Base-by-base conservation (phyloP, 2,113 vertebrate genomes). In the Bubalus kerabau region DNA sequence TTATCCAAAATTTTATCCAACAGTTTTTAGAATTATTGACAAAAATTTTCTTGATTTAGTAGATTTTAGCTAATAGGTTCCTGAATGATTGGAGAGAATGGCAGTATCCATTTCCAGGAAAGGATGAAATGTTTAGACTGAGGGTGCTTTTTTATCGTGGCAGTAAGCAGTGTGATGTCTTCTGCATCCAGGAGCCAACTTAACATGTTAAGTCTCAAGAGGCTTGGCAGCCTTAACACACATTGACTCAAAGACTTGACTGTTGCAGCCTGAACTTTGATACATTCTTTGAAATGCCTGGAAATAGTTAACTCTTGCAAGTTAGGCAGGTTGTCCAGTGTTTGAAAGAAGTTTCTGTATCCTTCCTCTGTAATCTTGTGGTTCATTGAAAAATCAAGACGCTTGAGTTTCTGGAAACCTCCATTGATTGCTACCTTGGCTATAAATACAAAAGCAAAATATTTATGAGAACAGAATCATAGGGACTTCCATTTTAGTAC, bases 301-400 rank as follows among this genome's bases (percentile, higher is more conserved):
- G 23, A 89, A 1, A 97, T 9, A 4, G 2, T 4, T 81, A 98
- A 13, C 3, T 88, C 4, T 40, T 80, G 64, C 78, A 98, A 95
- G 46, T 95, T 57, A 32, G 97, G 92, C 82, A 96, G 19, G 15
- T 60, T 97, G 76, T 82, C 80, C 85, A 98, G 50, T 12, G 36
- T 93, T 92, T 85, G 71, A 59, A 98, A 98, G 95, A 98, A 98
- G 43, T 94, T 96, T 87, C 83, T 98, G 43, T 97, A 98, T 21
- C 94, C 96, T 57, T 94, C 96, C 60, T 98, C 96, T 80, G 89
- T 97, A 94, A 98, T 48, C 6, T 21, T 4, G 5, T 97, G 76
- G 78, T 98, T 98, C 19, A 14, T 0, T 46, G 32, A 59, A 43
- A 98, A 62, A 7, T 64, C 32, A 67, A 98, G 90, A 1, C 71